Evolutionary conservation across 2,888 invertebrate species (phyloP).

Genomic region (Lepidocyrtinus sp.): DNA sequence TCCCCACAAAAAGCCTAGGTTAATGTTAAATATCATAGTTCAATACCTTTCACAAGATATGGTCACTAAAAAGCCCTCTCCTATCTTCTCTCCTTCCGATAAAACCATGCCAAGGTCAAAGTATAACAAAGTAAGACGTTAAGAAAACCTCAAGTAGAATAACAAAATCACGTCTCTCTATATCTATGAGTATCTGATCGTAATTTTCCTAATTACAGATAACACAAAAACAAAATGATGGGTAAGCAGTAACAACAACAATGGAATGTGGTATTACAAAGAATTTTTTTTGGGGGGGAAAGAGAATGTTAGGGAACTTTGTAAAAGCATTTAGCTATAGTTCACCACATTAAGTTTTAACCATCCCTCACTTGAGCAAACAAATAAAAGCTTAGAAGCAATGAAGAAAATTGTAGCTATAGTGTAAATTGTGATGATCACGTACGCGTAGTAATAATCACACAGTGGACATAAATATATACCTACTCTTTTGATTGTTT

Average conservation of each 20-base stretch:
- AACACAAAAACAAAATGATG: background rate
- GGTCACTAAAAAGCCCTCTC: no score
- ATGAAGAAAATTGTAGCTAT: background rate
- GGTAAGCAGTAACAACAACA: background rate
- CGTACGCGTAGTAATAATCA: background rate
- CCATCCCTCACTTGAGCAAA: background rate
- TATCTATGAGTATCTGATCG: background rate
- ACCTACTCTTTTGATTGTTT: no score
- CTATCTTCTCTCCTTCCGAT: background rate
- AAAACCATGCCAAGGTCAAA: background rate
- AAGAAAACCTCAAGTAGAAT: no score
- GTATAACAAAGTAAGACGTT: background rate
- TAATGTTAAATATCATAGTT: background rate
- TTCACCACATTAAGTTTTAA: background rate
- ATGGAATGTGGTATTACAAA: background rate
- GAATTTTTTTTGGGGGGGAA: background rate
- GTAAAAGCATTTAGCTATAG: background rate
- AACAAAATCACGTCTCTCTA: background rate
- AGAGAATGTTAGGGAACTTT: background rate
- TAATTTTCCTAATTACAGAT: background rate
- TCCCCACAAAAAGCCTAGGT: background rate
- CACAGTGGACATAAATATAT: background rate
- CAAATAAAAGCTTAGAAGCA: background rate
- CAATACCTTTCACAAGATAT: background rate
- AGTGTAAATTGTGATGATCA: background rate